Base-by-base conservation (phyloP, 2,113 vertebrate genomes). In the Myotis lucifugus region DNA sequence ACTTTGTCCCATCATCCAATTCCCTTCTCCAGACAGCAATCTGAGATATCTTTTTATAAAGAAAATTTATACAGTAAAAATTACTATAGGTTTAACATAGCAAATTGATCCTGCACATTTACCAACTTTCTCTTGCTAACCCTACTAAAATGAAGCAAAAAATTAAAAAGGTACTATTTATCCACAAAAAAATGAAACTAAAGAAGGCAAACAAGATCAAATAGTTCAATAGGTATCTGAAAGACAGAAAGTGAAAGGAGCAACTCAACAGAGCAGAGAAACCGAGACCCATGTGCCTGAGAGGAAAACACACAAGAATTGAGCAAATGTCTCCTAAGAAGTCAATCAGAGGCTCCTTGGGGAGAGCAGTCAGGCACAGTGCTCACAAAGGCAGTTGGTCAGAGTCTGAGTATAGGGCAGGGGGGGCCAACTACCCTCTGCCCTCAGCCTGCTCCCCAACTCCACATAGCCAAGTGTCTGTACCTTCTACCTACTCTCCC, bases 91-190 rank as follows among this genome's bases (percentile, higher is more conserved):
- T 81, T 42, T 70, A 56, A 37, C 23, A 50, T 21, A 25, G 32
- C 42, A 64, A 21, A 81, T 3, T 40, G 8, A 85, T 23, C n/a
- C 7, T 40, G 15, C 14, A 27, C 56, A 6, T 69, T 74, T 64
- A 54, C n/a, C 42, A 52, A 23, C 59, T 85, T 90, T 90, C 52
- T 78, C 82, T 48, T 87, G 27, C 8, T 42, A 70, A 52, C n/a
- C 34, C 83, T 79, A 73, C 70, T 93, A 88, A 95, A 91, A 67
- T 59, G 21, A 69, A 93, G 42, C 25, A 59, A 66, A 81, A 23
- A 88, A 69, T 6, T 64, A 52, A 64, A 78, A 77, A 61, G 25
- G n/a, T 46, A 40, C 3, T 40, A 61, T 32, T 77, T 52, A 93
- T 11, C 29, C 7, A 81, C 10, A 72, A 19, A 81, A 76, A 12